These are phyloP conservation scores for Meiosimyza platycephala DNA, from an alignment of 2,888 invertebrate species.

Conservation along the genomic window DNA sequence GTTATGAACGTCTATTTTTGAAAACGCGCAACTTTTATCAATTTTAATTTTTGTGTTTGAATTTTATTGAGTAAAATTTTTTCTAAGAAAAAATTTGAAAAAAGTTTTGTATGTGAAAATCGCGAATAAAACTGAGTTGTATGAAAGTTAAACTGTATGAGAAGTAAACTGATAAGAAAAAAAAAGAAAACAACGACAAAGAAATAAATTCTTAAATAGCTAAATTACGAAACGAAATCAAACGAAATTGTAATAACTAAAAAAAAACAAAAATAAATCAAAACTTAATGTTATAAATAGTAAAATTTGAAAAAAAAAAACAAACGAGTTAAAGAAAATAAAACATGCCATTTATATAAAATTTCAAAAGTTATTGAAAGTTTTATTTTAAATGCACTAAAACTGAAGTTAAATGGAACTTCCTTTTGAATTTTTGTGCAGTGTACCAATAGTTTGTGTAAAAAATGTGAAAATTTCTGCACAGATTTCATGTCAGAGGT, in stretches of 20 bases:
- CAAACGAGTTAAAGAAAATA: no score
- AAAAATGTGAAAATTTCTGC: no score
- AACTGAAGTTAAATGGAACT: no score
- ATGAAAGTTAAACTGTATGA: conserved; percentile 13
- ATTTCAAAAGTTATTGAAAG: no score
- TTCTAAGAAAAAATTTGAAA: conserved; percentile 31
- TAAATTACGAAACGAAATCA: conserved; percentile 20
- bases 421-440: no score
- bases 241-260: conserved; percentile 20
- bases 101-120: conserved; percentile 21
- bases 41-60: conserved; percentile 30
- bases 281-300: conserved; percentile 19
- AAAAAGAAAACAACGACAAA: conserved; percentile 33
- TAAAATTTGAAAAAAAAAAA: background rate
- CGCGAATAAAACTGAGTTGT: conserved; percentile 16
- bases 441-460: no score
- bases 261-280: conserved; percentile 20
- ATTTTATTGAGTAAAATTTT: conserved; percentile 16
- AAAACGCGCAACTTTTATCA: conserved; percentile 44
- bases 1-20: conserved; percentile 60
- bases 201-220: conserved; percentile 2
- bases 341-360: no score
- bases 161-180: conserved; percentile 24
- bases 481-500: no score
- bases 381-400: no score